A percentile compares a stretch with the other conserved stretches of the same genome.
phyloP scores from a whole-genome alignment of 2,888 invertebrate genomes.

The Zaprionus lineosus region DNA sequence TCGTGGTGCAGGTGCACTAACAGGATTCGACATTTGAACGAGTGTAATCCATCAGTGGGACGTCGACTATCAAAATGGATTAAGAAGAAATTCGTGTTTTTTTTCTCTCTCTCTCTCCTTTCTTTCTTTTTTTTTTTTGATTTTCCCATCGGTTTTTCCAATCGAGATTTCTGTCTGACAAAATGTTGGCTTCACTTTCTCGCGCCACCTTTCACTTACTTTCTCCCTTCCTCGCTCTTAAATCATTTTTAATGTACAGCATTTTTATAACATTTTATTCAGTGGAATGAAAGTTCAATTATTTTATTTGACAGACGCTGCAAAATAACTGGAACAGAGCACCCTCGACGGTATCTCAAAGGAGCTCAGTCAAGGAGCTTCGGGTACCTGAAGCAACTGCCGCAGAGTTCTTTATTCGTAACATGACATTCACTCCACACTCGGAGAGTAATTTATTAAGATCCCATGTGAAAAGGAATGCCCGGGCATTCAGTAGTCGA shows the following conservation, averaged over 20 bases:
- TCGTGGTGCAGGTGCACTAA: constrained; percentile 43
- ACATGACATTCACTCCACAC: constrained; percentile 60
- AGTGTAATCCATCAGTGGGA: constrained; percentile 70
- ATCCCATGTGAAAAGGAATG: constrained; percentile 29
- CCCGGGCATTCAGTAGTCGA: too few species aligned
- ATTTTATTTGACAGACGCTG: constrained; percentile 70
- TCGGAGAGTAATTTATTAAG: constrained; percentile 66
- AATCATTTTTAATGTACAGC: constrained; percentile 62
- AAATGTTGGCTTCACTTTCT: constrained; percentile 19
- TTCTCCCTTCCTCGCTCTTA: too few species aligned
- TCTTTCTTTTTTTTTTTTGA: background rate
- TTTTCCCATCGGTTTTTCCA: constrained; percentile 47
- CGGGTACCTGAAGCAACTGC: constrained; percentile 24
- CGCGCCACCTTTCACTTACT: background rate
- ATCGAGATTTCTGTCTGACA: too few species aligned
- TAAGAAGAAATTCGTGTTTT: constrained; percentile 59
- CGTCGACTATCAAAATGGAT: constrained; percentile 64
- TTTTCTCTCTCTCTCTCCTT: constrained; percentile 3
- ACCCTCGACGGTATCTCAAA: too few species aligned
- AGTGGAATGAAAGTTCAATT: constrained; percentile 72
- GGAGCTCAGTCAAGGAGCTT: constrained; percentile 1
- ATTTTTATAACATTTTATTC: constrained; percentile 65
- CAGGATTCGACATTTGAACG: constrained; percentile 74
- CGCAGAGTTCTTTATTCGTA: constrained; percentile 54
- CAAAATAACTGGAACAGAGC: background rate